Base-by-base conservation (phyloP, 2,113 vertebrate species). In the Pteruthius melanotis region DNA sequence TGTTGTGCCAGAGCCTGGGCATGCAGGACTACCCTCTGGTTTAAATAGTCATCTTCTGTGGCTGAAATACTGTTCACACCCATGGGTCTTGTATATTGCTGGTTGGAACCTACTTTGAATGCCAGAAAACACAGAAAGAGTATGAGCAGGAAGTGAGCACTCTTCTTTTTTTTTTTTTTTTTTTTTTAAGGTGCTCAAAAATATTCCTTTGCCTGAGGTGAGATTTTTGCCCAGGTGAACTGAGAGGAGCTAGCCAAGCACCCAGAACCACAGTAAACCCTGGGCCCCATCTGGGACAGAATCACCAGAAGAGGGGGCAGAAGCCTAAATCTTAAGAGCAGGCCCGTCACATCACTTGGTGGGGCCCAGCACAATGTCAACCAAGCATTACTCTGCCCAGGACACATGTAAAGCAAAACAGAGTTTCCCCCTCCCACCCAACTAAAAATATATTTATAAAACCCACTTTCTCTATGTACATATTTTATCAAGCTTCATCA, bases 71-170 rank as follows among this genome's bases (percentile, higher is more conserved):
- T 1, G 0, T 83, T 94, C 52, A 59, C 5, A 61, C 13, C 10
- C 37, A 24, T 1, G 0, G 18, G 16, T 78, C 9, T 54, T 72
- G 13, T 19, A 22, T 11, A 11, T 30, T 42, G 23, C n/a, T 42
- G 22, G 6, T 50, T 83, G 23, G 40, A 87, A 57, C 19, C 28
- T 53, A 2, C 24, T 53, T 53, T 42, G 22, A 57, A 60, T 39
- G 44, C 20, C 15, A 52, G 17, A 76, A 52, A 91, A 63, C 11
- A 65, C 11, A 80, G 15, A 28, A 80, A 50, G 16, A 71, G 18
- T 8, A n/a, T 1, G 16, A 69, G 20, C 26, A 65, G 9, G n/a
- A 24, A 80, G 2, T 0, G 0, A 52, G 28, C 39, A 28, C 15
- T 68, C 2, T 40, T 40, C 13, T 40, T 40, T 40, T 40, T 40